A percentile compares a stretch with the other conserved stretches of the same genome.
phyloP scores from a whole-genome alignment of 2,888 invertebrate genomes.

The Drosophila borealis region DNA sequence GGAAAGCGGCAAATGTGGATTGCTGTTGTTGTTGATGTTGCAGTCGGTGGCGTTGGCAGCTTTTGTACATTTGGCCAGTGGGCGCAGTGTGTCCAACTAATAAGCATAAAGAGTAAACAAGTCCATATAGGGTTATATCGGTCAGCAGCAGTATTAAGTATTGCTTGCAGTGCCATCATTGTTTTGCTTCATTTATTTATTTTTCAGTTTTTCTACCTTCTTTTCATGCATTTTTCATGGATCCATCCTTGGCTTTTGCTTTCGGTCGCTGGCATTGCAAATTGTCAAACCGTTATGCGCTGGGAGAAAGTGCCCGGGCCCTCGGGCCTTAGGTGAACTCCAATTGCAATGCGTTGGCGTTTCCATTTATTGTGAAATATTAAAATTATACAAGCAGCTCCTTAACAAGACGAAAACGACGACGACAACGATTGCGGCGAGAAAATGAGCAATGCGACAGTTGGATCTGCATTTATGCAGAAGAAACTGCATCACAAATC shows the following conservation, averaged over 20 bases:
- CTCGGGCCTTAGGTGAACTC: conserved; percentile 37
- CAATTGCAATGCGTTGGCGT: conserved; percentile 65
- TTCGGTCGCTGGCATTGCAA: conserved; percentile 59
- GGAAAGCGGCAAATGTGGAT: conserved; percentile 29
- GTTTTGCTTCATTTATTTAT: conserved; percentile 38
- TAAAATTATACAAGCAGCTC: conserved; percentile 69
- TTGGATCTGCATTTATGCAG: conserved; percentile 74
- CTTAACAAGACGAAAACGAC: conserved; percentile 48
- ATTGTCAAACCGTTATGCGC: conserved; percentile 75
- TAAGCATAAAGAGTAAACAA: conserved; percentile 79
- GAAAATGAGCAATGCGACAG: conserved; percentile 73
- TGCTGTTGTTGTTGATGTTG: conserved; percentile 13
- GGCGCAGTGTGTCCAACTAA: conserved; percentile 69
- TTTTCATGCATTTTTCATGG: conserved; percentile 73
- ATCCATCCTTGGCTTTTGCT: conserved; percentile 45
- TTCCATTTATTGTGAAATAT: conserved; percentile 77
- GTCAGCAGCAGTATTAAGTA: conserved; percentile 69
- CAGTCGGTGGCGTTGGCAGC: conserved; percentile 39
- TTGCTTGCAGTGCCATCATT: conserved; percentile 56
- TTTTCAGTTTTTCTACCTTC: conserved; percentile 26
- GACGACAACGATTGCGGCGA: conserved; percentile 52
- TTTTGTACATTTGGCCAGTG: conserved; percentile 64
- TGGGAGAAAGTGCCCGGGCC: conserved; percentile 48
- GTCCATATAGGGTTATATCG: conserved; percentile 76
- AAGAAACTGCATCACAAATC: conserved; percentile 38